Evolutionary conservation across 2,888 invertebrate species (phyloP), one percentile per base, ranked within the genome.

Genomic region (Patella ulyssiponensis): DNA sequence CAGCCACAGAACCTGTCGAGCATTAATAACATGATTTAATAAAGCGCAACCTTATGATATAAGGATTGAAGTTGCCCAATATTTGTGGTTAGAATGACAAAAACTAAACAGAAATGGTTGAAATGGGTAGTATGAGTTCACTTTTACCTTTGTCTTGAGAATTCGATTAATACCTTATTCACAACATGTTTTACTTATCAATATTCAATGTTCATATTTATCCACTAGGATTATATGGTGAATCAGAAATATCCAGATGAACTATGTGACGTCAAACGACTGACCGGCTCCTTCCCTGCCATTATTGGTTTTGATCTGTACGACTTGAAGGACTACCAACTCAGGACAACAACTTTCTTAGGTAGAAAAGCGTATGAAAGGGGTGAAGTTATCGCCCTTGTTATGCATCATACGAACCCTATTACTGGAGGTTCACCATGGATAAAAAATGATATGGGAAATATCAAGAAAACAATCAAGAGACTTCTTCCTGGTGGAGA

Each of bases 211-310:
- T 44, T 71, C 7, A 51, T 23, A 27, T 17, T 69, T 69, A 9
- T 58, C 20, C 69, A 72, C 44, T 53, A 79, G 80, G 52, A 71
- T n/a, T 23, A 56, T 17, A 75, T 75, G 69, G 77, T 64, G 9
- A n/a, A 74, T 33, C 23, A 51, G 14, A 73, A 80, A 23, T 20
- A 56, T n/a, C 71, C 69, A 3, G 82, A 81, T 53, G 81, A 82
- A 51, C 78, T 82, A 2, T 81, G 80, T 69, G 82, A 82, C 64
- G 73, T 80, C 23, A 82, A 80, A 56, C 72, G 73, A 11, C 69
- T 81, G 52, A 80, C 78, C 23, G 82, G 82, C 3, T 77, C 81
- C 33, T 83, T 81, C 71, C 82, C 82, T 3, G 80, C 79, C 17
- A 77, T 81, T n/a, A 64, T 80, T n/a, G 81, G 81, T 12, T 79